Evolutionary conservation across 1,140 invertebrate species (phyloP).

Genomic region (Bombus cullumanus): DNA sequence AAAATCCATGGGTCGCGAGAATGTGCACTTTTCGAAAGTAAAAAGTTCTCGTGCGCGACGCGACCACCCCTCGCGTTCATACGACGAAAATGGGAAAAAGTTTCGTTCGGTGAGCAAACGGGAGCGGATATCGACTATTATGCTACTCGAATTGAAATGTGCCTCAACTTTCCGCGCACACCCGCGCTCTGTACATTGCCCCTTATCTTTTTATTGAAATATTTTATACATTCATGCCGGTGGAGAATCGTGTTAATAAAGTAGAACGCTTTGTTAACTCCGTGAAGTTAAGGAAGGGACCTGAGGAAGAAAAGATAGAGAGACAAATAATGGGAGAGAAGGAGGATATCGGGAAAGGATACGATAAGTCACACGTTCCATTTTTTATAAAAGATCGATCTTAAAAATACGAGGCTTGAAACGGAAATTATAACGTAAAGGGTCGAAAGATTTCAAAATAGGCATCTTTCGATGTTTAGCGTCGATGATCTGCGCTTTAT

Average conservation of each 20-base stretch:
- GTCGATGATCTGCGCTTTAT: constrained; percentile 3
- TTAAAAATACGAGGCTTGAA: background rate
- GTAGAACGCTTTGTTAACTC: background rate
- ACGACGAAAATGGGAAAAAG: constrained; percentile 6
- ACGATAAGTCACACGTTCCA: too few species aligned
- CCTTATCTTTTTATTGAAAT: constrained; percentile 26
- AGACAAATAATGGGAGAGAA: too few species aligned
- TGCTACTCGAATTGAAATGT: constrained; percentile 31
- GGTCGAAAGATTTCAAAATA: background rate
- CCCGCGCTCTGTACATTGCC: background rate
- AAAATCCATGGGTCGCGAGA: constrained; percentile 11
- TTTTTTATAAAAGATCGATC: too few species aligned
- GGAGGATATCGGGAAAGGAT: too few species aligned
- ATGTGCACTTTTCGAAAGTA: constrained; percentile 30
- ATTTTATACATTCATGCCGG: background rate
- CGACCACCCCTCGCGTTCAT: background rate
- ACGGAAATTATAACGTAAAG: background rate
- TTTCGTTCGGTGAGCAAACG: constrained; percentile 4
- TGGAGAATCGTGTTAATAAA: constrained; percentile 9
- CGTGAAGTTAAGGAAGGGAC: too few species aligned
- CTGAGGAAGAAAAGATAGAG: too few species aligned
- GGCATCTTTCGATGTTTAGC: background rate
- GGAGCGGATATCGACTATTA: constrained; percentile 20
- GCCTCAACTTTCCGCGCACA: constrained; percentile 1
- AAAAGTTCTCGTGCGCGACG: constrained; percentile 18